Base-by-base conservation (phyloP, 2,888 invertebrate genomes). In the Mechanitis mazaeus region DNA sequence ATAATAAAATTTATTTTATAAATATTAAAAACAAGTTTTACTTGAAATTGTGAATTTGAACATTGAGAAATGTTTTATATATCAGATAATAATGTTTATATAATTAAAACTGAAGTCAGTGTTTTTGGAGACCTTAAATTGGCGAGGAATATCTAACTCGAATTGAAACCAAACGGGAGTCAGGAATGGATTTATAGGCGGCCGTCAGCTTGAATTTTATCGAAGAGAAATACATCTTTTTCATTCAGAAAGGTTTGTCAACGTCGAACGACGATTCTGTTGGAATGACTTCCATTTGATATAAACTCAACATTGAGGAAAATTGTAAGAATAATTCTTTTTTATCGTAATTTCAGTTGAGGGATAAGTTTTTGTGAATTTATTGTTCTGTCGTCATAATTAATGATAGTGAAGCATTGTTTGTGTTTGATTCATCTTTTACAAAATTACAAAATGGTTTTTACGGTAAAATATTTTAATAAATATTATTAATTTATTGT, bases 141-240 rank as follows among this genome's bases (percentile, higher is more conserved):
- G 50, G 28, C 31, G 11, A 50, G 28, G 9, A 31, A 31, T 20
- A 47, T 56, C 60, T 65, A 69, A 68, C 65, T 66, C 65, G 62
- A 69, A 73, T 70, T 71, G 68, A 72, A 70, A 62, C 65, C 67
- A 64, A 71, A 64, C 66, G 68, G 67, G 70, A 71, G 69, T 74
- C 71, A 64, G 70, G 67, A 63, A 64, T 59, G 66, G 72, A 79
- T 78, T 79, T 78, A 78, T 77, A 71, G 76, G 71, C 68, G 54
- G 67, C 71, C 71, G 75, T 75, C 77, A 75, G 72, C 72, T 75
- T 80, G 77, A 85, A 85, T 86, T 84, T 86, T 84, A 85, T 85
- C 85, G 84, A 73, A 73, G 79, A 77, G 78, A 85, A 84, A 86
- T 86, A 85, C 84, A 85, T 85, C 83, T 86, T 85, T 85, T 83